A percentile compares a stretch with the other conserved stretches of the same genome.
These are phyloP conservation scores for Cephalopachus bancanus DNA, from an alignment of 2,797 vertebrate species.

Conservation along the genomic window DNA sequence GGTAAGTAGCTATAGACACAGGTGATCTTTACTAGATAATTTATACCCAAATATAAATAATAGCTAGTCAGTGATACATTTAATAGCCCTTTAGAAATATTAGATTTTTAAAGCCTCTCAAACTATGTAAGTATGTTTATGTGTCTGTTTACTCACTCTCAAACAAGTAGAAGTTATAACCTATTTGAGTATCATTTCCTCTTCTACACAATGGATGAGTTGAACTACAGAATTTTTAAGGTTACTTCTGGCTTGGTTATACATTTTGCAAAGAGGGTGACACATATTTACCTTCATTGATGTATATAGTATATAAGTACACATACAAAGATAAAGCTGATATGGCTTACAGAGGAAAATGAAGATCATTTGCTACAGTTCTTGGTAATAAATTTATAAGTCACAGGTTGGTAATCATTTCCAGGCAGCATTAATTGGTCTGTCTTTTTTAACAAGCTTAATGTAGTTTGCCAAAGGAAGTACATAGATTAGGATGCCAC, in stretches of 20 bases:
- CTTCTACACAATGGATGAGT: neutral
- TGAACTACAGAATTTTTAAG: neutral
- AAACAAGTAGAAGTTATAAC: neutral
- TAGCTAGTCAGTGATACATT: neutral
- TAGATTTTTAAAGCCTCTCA: neutral
- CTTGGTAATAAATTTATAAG: neutral
- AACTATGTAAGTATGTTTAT: neutral
- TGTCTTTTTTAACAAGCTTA: constrained; percentile 27
- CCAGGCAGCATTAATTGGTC: constrained; percentile 53
- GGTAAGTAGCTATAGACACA: neutral
- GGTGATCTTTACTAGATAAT: neutral
- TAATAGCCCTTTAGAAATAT: neutral
- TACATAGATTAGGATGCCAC: neutral
- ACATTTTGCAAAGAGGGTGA: constrained; percentile 11
- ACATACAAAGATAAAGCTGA: neutral
- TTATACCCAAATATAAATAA: neutral
- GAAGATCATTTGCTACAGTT: constrained; percentile 29
- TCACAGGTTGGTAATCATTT: constrained; percentile 53
- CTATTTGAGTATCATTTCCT: neutral
- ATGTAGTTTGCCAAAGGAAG: neutral
- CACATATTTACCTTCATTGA: neutral
- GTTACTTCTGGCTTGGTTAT: constrained; percentile 18
- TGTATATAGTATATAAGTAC: neutral
- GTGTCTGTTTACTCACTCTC: neutral
- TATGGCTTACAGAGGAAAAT: neutral